Evolutionary conservation across 2,797 vertebrate species (phyloP).

Genomic region (Hybognathus amarus): DNA sequence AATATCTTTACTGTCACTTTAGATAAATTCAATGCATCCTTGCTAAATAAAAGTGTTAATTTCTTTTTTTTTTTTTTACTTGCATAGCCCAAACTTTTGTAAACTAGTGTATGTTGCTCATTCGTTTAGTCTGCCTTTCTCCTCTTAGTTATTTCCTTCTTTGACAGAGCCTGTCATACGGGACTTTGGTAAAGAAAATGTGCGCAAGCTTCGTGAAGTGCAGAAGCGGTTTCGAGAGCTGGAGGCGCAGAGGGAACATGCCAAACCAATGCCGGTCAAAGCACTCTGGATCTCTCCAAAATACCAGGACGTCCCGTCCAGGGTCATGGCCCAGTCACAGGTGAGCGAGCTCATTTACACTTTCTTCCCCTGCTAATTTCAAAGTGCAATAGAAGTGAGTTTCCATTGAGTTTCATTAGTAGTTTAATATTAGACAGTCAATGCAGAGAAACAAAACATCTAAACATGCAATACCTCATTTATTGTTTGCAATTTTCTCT

Average conservation of each 20-base stretch:
- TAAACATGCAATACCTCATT: neutral
- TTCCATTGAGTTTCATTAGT: neutral
- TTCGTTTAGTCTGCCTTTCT: neutral
- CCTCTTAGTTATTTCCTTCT: neutral
- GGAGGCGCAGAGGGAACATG: slow-evolving; percentile 77
- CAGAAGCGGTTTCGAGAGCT: slow-evolving; percentile 89
- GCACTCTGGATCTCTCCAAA: slow-evolving; percentile 91
- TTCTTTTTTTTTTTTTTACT: too few relatives aligned
- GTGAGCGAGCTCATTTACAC: slow-evolving; percentile 64
- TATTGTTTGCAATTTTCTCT: neutral
- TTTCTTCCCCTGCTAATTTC: too few relatives aligned
- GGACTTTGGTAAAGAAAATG: slow-evolving; percentile 90
- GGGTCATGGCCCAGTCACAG: slow-evolving; percentile 86
- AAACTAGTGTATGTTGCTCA: too few relatives aligned
- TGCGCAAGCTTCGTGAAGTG: slow-evolving; percentile 88
- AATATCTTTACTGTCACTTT: neutral
- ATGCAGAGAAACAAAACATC: neutral
- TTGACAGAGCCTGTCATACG: slow-evolving; percentile 79
- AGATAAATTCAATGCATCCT: neutral
- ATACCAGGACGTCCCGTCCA: slow-evolving; percentile 87
- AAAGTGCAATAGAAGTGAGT: neutral
- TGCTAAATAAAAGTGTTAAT: neutral
- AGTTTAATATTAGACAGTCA: neutral
- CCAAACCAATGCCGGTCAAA: slow-evolving; percentile 84
- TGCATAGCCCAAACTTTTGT: too few relatives aligned